phyloP scores from a whole-genome alignment of 2,113 vertebrate genomes.

The Ammodramus savannarum region DNA sequence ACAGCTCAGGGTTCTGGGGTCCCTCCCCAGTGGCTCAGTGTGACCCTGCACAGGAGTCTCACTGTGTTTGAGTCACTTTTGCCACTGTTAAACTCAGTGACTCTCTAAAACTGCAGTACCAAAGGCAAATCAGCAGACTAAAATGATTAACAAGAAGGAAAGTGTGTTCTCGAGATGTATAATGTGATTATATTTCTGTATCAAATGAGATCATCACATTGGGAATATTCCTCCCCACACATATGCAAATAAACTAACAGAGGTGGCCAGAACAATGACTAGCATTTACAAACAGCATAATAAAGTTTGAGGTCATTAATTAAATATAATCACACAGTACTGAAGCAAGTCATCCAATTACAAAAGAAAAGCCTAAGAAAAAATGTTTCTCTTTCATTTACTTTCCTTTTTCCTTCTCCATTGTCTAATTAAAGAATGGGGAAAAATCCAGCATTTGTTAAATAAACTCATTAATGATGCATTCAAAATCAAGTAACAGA shows the following conservation, averaged over 20 bases:
- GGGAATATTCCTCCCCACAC: not conserved
- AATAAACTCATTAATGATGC: not conserved
- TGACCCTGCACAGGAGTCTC: not conserved
- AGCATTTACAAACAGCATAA: slow-evolving; percentile 14
- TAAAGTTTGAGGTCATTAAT: slow-evolving; percentile 37
- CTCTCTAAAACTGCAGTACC: not conserved
- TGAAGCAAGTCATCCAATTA: slow-evolving; percentile 11
- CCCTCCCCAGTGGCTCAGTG: not conserved
- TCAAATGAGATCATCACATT: not conserved
- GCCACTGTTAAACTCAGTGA: not conserved
- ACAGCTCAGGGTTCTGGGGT: fast-evolving
- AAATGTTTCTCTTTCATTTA: not conserved
- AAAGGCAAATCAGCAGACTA: not conserved
- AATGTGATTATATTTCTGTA: slow-evolving; percentile 40
- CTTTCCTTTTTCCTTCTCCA: not conserved
- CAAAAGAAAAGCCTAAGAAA: slow-evolving; percentile 27
- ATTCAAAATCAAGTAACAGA: not conserved
- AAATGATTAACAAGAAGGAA: not conserved
- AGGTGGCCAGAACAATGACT: not conserved
- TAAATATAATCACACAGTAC: slow-evolving; percentile 17
- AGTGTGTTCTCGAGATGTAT: not conserved
- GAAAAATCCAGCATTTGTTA: not conserved
- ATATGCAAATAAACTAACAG: slow-evolving; percentile 39
- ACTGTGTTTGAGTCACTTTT: not conserved
- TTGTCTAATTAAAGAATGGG: not conserved